phyloP scores from a whole-genome alignment of 37 sponge, comb jelly and placozoan species.

The Spongilla lacustris region DNA sequence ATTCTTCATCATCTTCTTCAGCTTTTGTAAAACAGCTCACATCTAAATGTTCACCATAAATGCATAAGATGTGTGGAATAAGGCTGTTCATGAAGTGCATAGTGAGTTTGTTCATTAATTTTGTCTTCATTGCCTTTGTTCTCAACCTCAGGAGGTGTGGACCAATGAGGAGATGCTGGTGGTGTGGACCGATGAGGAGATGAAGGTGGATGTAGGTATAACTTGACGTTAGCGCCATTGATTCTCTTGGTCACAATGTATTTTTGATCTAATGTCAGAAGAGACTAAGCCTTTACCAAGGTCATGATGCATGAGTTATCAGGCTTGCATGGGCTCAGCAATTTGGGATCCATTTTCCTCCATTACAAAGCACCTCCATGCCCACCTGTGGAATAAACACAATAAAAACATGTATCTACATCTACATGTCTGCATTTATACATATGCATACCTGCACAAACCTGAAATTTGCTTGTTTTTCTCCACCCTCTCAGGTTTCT shows the following conservation, averaged over 20 bases:
- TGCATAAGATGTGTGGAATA: too few relatives aligned
- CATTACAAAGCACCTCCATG: not conserved
- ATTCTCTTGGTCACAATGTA: constrained; percentile 7
- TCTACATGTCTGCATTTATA: not conserved
- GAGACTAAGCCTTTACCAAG: constrained; percentile 10
- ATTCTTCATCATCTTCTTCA: too few relatives aligned
- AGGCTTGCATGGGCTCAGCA: constrained; percentile 2
- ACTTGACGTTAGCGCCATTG: constrained; percentile 7
- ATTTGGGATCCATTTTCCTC: constrained; percentile 13
- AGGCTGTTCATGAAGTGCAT: too few relatives aligned
- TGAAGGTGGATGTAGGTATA: not conserved
- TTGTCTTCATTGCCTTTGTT: too few relatives aligned
- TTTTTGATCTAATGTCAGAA: not conserved
- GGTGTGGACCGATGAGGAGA: too few relatives aligned
- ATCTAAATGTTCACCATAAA: too few relatives aligned
- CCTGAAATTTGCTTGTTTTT: constrained; percentile 18
- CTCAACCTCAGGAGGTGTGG: too few relatives aligned
- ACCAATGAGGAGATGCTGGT: too few relatives aligned
- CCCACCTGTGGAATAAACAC: constrained; percentile 2
- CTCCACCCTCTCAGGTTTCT: constrained; percentile 7
- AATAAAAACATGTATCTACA: not conserved
- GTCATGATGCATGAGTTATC: not conserved
- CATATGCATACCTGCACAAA: not conserved
- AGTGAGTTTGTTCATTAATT: too few relatives aligned
- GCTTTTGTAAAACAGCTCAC: too few relatives aligned